Conservation (phyloP, 2,113 vertebrate species). For the Gadus chalcogrammus region DNA sequence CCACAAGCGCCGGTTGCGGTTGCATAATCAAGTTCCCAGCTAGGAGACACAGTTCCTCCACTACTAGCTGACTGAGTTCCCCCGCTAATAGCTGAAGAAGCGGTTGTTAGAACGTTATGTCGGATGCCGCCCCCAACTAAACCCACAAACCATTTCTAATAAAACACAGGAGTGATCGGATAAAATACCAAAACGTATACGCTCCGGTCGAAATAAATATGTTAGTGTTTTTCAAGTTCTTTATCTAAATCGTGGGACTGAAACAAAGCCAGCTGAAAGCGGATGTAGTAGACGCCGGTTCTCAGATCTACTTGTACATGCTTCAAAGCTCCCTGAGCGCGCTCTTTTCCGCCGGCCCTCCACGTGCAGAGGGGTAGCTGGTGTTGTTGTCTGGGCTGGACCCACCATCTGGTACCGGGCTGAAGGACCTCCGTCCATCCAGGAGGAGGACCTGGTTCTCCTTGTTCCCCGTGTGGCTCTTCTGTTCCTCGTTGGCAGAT, state of each 20-base stretch:
- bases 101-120: too few relatives aligned
- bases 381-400: conserved; percentile 19
- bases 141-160: too few relatives aligned
- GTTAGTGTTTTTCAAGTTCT: too few relatives aligned
- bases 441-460: not conserved
- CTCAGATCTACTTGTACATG: conserved; percentile 6
- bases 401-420: conserved; percentile 35
- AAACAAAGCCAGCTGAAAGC: not conserved
- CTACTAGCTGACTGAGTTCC: too few relatives aligned
- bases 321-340: conserved; percentile 24
- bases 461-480: conserved; percentile 1
- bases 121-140: too few relatives aligned
- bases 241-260: not conserved
- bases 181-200: too few relatives aligned
- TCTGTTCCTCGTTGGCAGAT: conserved; percentile 19
- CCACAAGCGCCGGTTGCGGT: not conserved
- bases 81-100: too few relatives aligned
- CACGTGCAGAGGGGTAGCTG: conserved; percentile 7
- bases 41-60: too few relatives aligned
- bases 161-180: too few relatives aligned
- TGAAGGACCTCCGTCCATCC: conserved; percentile 3
- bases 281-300: conserved; percentile 14
- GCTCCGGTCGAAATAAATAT: too few relatives aligned
- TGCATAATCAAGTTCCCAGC: not conserved
- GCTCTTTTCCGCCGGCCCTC: conserved; percentile 33